Evolutionary conservation across 2,888 invertebrate genomes (phyloP).

Genomic region (Scaptomyza reducta): DNA sequence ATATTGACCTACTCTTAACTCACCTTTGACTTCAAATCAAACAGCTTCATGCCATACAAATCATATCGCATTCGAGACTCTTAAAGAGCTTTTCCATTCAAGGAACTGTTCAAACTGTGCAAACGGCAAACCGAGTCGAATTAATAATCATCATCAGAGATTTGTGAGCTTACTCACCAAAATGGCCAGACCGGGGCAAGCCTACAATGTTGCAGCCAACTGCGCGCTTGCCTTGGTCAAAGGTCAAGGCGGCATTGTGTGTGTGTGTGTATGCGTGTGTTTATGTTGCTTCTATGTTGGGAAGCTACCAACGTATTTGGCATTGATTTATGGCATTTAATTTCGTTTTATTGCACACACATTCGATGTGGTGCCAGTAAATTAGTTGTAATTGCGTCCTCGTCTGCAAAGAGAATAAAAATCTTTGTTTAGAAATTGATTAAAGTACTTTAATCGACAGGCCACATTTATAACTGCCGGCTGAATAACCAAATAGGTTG

Average conservation of each 20-base stretch:
- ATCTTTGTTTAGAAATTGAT: constrained; percentile 40
- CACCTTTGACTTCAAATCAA: constrained; percentile 17
- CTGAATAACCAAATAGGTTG: neutral
- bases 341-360: constrained; percentile 68
- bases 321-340: constrained; percentile 75
- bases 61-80: constrained; percentile 9
- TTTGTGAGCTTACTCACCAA: constrained; percentile 13
- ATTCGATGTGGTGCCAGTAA: constrained; percentile 33
- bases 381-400: constrained; percentile 48
- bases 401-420: constrained; percentile 5
- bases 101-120: neutral
- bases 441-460: constrained; percentile 40
- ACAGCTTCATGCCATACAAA: neutral
- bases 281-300: constrained; percentile 22
- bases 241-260: constrained; percentile 45
- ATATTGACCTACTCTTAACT: constrained; percentile 4
- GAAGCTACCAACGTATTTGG: constrained; percentile 49
- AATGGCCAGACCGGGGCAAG: constrained; percentile 1
- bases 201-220: constrained; percentile 2
- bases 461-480: constrained; percentile 10
- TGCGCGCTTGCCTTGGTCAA: constrained; percentile 18
- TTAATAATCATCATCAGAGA: constrained; percentile 17
- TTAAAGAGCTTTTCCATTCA: constrained; percentile 6
- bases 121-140: neutral
- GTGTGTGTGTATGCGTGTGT: constrained; percentile 40